These are phyloP conservation scores for Tachina grossa DNA, from an alignment of 2,888 invertebrate genomes.

Conservation along the genomic window DNA sequence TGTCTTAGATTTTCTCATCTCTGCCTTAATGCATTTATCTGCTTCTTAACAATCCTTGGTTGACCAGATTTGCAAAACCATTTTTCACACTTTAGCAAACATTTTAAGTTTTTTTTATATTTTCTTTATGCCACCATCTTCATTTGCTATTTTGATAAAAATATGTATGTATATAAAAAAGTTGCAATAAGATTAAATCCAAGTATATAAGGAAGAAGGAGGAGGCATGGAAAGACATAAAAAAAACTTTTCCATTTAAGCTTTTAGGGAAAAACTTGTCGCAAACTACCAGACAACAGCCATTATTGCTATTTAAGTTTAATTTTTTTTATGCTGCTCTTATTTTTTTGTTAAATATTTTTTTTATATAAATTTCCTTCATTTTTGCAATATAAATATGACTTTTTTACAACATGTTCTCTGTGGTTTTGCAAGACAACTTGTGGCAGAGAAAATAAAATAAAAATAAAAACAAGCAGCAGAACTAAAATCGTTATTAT, in stretches of 20 bases:
- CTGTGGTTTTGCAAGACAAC: conserved; percentile 32
- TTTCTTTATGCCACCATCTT: conserved; percentile 24
- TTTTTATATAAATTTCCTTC: conserved; percentile 16
- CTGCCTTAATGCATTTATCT: conserved; percentile 64
- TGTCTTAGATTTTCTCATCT: not conserved
- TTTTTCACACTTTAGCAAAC: conserved; percentile 70
- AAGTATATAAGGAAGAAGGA: not conserved
- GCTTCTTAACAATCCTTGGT: conserved; percentile 59
- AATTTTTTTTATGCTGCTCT: not conserved
- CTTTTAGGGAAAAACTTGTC: conserved; percentile 61
- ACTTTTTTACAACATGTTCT: conserved; percentile 49
- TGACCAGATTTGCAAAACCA: conserved; percentile 68
- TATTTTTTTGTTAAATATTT: conserved; percentile 25
- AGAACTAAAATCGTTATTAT: conserved; percentile 25
- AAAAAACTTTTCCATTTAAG: conserved; percentile 60
- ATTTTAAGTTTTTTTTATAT: conserved; percentile 45
- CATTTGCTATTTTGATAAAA: conserved; percentile 21
- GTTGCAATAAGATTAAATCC: conserved; percentile 11
- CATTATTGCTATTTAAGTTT: conserved; percentile 52
- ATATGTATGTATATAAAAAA: not conserved
- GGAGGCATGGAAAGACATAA: not conserved
- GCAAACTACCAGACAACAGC: conserved; percentile 56
- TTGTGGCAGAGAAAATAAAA: not conserved
- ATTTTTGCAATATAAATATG: conserved; percentile 39
- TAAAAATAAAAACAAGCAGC: not conserved